A percentile compares a stretch with the other conserved stretches of the same genome.
These are phyloP conservation scores for Poeciliopsis infans DNA, from an alignment of 2,797 vertebrate species.

Conservation along the genomic window DNA sequence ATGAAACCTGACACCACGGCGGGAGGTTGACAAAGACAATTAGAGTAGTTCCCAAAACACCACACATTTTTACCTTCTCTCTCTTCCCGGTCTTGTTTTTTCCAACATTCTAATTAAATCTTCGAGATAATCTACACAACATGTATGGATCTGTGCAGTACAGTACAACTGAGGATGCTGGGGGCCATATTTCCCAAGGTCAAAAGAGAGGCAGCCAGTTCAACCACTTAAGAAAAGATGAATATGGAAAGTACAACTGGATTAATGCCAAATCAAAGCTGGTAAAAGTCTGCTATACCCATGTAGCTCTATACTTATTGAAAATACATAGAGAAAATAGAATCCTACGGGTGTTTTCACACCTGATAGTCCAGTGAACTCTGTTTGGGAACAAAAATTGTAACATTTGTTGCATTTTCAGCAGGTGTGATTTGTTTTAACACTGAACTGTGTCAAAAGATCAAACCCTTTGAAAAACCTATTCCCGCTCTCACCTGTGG, in stretches of 20 bases:
- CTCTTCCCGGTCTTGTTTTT: constrained; percentile 36
- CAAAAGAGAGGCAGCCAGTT: constrained; percentile 29
- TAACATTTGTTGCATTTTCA: too few relatives aligned
- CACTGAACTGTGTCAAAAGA: too few relatives aligned
- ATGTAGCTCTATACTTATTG: not conserved
- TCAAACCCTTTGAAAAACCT: too few relatives aligned
- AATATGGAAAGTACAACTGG: not conserved
- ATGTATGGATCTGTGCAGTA: constrained; percentile 46
- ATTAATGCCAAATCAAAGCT: constrained; percentile 7
- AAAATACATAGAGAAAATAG: not conserved
- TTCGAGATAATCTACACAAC: constrained; percentile 58
- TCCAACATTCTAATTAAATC: constrained; percentile 62
- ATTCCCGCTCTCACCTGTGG: too few relatives aligned
- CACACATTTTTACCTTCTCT: constrained; percentile 55
- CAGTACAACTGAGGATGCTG: constrained; percentile 29
- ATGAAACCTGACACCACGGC: constrained; percentile 80
- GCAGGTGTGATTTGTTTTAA: too few relatives aligned
- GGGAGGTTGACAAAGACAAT: constrained; percentile 83
- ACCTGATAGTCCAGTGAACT: too few relatives aligned
- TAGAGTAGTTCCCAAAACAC: constrained; percentile 66
- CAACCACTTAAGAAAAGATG: constrained; percentile 29
- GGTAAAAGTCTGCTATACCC: not conserved
- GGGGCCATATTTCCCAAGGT: constrained; percentile 36
- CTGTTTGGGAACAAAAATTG: too few relatives aligned
- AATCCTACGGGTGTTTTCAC: not conserved